A percentile compares a stretch with the other conserved stretches of the same genome.
Evolutionary conservation across 2,888 invertebrate genomes (phyloP).

Genomic region (Nesidiocoris tenuis): DNA sequence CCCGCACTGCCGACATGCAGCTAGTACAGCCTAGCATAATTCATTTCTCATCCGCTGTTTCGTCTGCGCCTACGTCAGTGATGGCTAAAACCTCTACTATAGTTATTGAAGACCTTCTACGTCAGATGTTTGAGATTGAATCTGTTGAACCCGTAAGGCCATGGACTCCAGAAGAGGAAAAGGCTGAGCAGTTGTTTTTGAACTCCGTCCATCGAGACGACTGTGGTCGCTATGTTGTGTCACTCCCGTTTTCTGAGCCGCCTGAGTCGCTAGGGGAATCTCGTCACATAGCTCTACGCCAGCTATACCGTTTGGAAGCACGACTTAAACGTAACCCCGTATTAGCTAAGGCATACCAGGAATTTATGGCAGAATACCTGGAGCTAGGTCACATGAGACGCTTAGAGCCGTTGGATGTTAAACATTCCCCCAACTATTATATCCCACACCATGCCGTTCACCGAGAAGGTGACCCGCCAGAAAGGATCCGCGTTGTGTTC

Average conservation of each 20-base stretch:
- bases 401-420: too few relatives aligned
- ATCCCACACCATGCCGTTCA: conserved; percentile 14
- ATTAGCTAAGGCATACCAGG: background rate
- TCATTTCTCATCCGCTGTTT: background rate
- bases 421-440: too few relatives aligned
- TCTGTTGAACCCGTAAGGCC: conserved; percentile 1
- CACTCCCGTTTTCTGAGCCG: background rate
- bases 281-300: background rate
- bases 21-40: background rate
- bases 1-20: background rate
- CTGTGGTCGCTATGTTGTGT: conserved; percentile 7
- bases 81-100: background rate
- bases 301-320: conserved; percentile 3
- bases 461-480: background rate
- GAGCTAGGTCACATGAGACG: conserved; percentile 38
- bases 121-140: conserved; percentile 20
- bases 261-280: background rate
- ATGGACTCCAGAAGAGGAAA: background rate
- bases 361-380: conserved; percentile 40
- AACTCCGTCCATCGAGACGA: background rate
- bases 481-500: conserved; percentile 2
- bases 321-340: background rate
- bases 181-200: background rate
- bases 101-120: background rate
- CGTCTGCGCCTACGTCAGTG: background rate